These are phyloP conservation scores for Pseudolaguvia tuberculata DNA, from an alignment of 2,113 vertebrate species.

Conservation along the genomic window DNA sequence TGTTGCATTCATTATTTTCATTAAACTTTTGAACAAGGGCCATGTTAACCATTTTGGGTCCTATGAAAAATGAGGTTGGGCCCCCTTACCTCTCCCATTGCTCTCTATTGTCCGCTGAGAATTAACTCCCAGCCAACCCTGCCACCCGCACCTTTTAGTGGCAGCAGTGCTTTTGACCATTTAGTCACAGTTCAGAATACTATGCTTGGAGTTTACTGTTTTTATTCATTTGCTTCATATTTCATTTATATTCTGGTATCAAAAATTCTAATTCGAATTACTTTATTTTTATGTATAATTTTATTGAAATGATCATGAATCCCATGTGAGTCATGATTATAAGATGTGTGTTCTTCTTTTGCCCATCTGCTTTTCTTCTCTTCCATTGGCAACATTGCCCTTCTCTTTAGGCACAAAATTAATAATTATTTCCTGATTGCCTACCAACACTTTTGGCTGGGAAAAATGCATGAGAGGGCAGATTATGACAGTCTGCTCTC, in stretches of 20 bases:
- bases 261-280: too few relatives aligned
- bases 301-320: not conserved
- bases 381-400: conserved; percentile 64
- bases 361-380: conserved; percentile 40
- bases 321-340: not conserved
- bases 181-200: not conserved
- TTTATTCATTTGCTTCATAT: not conserved
- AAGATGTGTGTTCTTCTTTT: conserved; percentile 47
- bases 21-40: too few relatives aligned
- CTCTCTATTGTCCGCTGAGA: too few relatives aligned
- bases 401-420: conserved; percentile 96
- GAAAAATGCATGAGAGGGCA: conserved; percentile 93
- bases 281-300: conserved; percentile 32
- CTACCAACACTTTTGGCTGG: conserved; percentile 94
- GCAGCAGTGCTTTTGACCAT: not conserved
- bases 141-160: too few relatives aligned
- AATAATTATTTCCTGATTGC: conserved; percentile 98
- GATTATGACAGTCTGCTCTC: conserved; percentile 94
- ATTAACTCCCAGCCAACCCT: too few relatives aligned
- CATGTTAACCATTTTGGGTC: too few relatives aligned
- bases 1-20: not conserved
- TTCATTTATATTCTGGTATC: not conserved
- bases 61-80: too few relatives aligned
- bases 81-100: not conserved
- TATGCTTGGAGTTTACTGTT: not conserved